These are phyloP conservation scores for Branchellion lobata DNA, from an alignment of 2,888 invertebrate genomes.

Conservation along the genomic window DNA sequence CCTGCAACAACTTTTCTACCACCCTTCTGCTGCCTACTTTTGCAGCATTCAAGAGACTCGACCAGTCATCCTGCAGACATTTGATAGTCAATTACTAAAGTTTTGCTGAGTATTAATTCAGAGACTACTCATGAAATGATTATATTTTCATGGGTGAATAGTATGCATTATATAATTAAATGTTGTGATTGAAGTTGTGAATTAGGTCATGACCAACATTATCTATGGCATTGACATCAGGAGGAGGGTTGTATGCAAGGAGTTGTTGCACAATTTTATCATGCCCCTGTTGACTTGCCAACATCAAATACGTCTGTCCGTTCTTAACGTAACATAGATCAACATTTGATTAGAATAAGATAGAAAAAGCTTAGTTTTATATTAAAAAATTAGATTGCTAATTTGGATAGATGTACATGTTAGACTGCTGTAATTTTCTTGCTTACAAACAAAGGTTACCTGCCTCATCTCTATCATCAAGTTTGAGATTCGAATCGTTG, in stretches of 20 bases:
- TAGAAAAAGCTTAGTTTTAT: no score
- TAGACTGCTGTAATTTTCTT: no score
- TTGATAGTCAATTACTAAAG: neutral
- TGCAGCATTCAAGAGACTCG: constrained; percentile 83
- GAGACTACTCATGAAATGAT: no score
- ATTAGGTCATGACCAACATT: constrained; percentile 56
- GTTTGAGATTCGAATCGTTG: constrained; percentile 4
- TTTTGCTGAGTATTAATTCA: neutral
- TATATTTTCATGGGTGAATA: neutral
- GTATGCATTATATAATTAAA: neutral
- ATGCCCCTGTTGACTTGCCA: constrained; percentile 59
- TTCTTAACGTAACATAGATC: no score
- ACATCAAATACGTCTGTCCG: constrained; percentile 60
- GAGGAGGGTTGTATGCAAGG: constrained; percentile 54
- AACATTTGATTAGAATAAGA: no score
- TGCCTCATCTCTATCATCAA: constrained; percentile 36
- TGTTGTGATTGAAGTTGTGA: neutral
- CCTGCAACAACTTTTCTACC: constrained; percentile 78
- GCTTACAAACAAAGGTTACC: no score
- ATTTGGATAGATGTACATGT: no score
- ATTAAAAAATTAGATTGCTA: no score
- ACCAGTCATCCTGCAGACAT: constrained; percentile 78
- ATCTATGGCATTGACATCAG: constrained; percentile 60
- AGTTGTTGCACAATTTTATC: constrained; percentile 58
- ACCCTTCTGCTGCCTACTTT: constrained; percentile 83